Evolutionary conservation across 2,888 invertebrate species (phyloP).

Genomic region (Sarcophaga subvicina): DNA sequence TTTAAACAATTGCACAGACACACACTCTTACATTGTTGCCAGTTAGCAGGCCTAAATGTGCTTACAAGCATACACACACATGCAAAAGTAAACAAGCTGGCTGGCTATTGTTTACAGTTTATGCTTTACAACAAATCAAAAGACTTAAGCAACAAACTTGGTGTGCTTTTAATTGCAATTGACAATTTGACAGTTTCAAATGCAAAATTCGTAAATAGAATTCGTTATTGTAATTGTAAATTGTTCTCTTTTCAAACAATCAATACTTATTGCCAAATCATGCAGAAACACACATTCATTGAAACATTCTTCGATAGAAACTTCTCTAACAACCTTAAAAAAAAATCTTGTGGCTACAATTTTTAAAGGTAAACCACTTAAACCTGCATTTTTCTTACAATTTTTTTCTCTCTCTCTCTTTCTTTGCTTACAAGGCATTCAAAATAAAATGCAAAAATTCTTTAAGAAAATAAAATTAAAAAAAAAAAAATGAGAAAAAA

Average conservation of each 20-base stretch:
- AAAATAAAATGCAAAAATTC: constrained; percentile 9
- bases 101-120: background rate
- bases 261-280: constrained; percentile 8
- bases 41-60: too few relatives aligned
- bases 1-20: background rate
- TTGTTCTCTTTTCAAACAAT: background rate
- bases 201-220: constrained; percentile 22
- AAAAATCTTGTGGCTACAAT: constrained; percentile 12
- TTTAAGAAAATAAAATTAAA: background rate
- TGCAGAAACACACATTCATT: background rate
- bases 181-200: constrained; percentile 36
- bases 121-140: constrained; percentile 12
- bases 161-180: constrained; percentile 32
- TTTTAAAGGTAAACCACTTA: constrained; percentile 55
- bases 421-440: constrained; percentile 10
- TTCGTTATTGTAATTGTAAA: constrained; percentile 36
- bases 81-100: background rate
- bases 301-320: background rate
- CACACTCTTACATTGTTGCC: too few relatives aligned
- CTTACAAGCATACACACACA: background rate
- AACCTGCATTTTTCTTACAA: constrained; percentile 32
- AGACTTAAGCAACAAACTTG: constrained; percentile 53
- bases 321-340: constrained; percentile 15
- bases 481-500: background rate
- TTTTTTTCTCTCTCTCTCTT: background rate